Evolutionary conservation across 1,140 invertebrate species (phyloP), one percentile per base, ranked within the genome.

Genomic region (Zophobas morio): DNA sequence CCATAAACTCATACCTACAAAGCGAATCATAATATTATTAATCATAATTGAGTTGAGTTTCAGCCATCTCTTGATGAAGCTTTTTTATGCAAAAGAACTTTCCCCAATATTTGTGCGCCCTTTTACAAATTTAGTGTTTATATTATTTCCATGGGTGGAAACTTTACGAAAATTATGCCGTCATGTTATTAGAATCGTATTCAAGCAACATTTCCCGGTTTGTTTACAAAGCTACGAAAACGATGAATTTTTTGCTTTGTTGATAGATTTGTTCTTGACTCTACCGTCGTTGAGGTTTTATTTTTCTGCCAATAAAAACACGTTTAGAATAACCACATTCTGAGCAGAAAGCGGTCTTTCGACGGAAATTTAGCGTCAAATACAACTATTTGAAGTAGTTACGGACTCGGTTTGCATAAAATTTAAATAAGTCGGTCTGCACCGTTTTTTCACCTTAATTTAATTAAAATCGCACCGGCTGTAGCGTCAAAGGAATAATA

Each of bases 361-460:
- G 20, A 20, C 20, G 20, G 20, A 20, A 20, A 20, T 20, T 20
- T 20, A 20, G 20, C 20, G 20, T 20, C 20, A 20, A 0, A 20
- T 20, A 20, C 20, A 60, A 60, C 56, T 60, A 39, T 39, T 60
- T 36, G 2, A 60, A 60, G 34, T 60, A 33, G 56, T 60, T 60
- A 60, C 35, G 34, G 35, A 60, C 35, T 36, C 37, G 56, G 56
- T n/a, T 60, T 60, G 56, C 35, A 39, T 60, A 37, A 60, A 60
- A 60, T 60, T 60, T 60, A 60, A 60, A 60, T 60, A 60, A 53
- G 20, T 8, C 37, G 34, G 56, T 6, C 56, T 8, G 20, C 34
- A 60, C n/a, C 8, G 56, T 37, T 60, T 37, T 39, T 60, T 39
- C 56, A 60, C 5, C 56, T 39, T 60, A 37, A 60, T 60, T 6